phyloP scores from a whole-genome alignment of 2,113 vertebrate species.

The Lynx canadensis region DNA sequence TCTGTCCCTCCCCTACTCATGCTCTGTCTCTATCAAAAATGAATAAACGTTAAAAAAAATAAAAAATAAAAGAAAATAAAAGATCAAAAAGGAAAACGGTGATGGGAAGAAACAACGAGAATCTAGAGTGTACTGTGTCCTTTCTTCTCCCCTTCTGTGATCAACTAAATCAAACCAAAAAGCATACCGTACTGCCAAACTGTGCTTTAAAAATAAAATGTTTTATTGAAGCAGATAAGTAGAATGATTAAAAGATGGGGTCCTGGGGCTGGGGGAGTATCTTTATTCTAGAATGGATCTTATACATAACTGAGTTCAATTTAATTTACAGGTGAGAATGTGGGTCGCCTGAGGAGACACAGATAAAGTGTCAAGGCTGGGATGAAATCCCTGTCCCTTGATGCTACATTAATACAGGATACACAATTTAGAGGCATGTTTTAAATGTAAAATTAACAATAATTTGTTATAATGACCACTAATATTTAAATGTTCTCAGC shows the following conservation, averaged over 20 bases:
- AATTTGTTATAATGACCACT: neutral
- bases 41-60: neutral
- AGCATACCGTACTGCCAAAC: neutral
- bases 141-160: neutral
- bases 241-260: neutral
- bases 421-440: neutral
- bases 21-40: too few species aligned
- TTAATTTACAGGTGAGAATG: neutral
- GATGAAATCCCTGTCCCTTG: neutral
- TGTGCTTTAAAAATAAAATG: neutral
- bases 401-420: neutral
- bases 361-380: neutral
- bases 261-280: neutral
- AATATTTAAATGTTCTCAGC: neutral
- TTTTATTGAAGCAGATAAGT: neutral
- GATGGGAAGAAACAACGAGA: neutral
- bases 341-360: neutral
- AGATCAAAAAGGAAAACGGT: neutral
- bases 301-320: neutral
- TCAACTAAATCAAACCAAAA: neutral
- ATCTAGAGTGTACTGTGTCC: neutral
- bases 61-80: constrained; percentile 26
- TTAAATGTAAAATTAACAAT: neutral
- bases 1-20: too few species aligned
- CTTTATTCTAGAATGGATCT: neutral